Conservation (phyloP, 2,113 vertebrate species). For the Lota lota region DNA sequence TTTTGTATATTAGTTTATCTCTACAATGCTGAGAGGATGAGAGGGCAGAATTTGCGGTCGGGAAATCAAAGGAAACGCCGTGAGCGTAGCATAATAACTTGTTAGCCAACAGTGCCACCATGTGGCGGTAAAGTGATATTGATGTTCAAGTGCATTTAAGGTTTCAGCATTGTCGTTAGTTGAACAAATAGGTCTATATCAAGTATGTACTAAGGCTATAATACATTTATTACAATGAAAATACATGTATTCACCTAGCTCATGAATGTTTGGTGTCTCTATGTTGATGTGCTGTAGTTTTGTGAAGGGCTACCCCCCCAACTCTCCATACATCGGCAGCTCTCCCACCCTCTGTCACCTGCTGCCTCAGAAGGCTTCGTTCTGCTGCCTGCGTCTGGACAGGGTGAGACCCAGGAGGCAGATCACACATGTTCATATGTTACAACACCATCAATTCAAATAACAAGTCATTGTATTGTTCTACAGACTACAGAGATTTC, state of each 20-base stretch:
- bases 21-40: too few relatives aligned
- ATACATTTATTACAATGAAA: too few relatives aligned
- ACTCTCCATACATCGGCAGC: conserved; percentile 95
- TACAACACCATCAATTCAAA: background rate
- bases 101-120: conserved; percentile 56
- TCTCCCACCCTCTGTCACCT: conserved; percentile 96
- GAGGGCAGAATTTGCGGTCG: too few relatives aligned
- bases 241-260: too few relatives aligned
- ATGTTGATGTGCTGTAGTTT: conserved; percentile 73
- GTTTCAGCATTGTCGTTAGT: background rate
- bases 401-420: conserved; percentile 72
- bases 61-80: too few relatives aligned
- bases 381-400: conserved; percentile 92
- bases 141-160: background rate
- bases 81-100: background rate
- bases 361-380: conserved; percentile 90
- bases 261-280: too few relatives aligned
- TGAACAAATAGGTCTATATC: background rate
- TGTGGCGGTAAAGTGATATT: conserved; percentile 35
- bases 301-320: conserved; percentile 94
- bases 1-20: too few relatives aligned
- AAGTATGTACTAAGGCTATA: too few relatives aligned
- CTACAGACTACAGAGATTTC: too few relatives aligned
- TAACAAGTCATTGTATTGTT: too few relatives aligned
- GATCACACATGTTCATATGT: background rate